A percentile compares a stretch with the other conserved stretches of the same genome.
Conservation (phyloP, 1,140 invertebrate species). For the Belonocnema kinseyi region DNA sequence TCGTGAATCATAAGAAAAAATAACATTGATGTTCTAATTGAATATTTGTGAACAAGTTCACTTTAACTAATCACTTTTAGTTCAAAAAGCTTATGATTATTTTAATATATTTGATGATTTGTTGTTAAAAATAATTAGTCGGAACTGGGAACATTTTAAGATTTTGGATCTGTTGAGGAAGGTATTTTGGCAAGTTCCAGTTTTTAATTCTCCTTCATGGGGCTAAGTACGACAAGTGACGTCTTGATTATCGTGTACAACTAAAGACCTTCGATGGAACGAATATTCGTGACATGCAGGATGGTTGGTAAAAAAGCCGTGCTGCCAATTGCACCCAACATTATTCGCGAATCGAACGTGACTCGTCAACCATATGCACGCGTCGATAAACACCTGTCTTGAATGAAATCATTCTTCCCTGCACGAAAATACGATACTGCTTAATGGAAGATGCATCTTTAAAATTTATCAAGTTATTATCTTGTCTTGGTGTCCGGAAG, state of each 20-base stretch:
- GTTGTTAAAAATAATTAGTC: no score
- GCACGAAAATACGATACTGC: neutral
- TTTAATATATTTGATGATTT: no score
- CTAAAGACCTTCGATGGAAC: neutral
- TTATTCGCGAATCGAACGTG: conserved; percentile 27
- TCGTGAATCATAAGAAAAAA: no score
- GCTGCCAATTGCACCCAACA: conserved; percentile 38
- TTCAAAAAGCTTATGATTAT: no score
- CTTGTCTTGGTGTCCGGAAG: neutral
- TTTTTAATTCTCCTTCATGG: neutral
- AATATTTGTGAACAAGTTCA: no score
- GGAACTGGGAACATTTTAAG: no score
- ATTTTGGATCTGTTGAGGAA: no score
- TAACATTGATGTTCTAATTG: no score
- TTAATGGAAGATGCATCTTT: conserved; percentile 2
- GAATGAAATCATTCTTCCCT: conserved; percentile 15
- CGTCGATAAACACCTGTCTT: conserved; percentile 20
- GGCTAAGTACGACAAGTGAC: conserved; percentile 21
- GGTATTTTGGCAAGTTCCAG: no score
- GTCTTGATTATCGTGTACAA: conserved; percentile 42
- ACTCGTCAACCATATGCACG: conserved; percentile 21
- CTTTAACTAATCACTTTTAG: no score
- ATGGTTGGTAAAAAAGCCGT: conserved; percentile 32
- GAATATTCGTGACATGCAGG: conserved; percentile 34
- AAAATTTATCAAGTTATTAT: conserved; percentile 21